A percentile compares a stretch with the other conserved stretches of the same genome.
These are phyloP conservation scores for Eolophus roseicapilla DNA, from an alignment of 2,113 vertebrate genomes.

Conservation along the genomic window DNA sequence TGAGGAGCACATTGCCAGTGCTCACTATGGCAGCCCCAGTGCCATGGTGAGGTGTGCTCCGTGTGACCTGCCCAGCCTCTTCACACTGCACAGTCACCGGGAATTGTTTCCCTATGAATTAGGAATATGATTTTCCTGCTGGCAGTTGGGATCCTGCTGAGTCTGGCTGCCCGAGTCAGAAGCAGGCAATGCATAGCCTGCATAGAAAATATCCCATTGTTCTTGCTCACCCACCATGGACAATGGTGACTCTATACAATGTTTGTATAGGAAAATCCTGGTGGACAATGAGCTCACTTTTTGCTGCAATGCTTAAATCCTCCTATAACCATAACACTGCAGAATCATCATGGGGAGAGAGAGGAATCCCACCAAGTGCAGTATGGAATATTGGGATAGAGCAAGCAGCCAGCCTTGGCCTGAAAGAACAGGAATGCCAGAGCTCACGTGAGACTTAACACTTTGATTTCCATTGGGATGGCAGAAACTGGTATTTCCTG, in stretches of 20 bases:
- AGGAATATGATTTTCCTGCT: background rate
- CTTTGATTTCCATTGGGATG: background rate
- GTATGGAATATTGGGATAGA: fast-evolving
- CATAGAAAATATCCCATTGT: background rate
- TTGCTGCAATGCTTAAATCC: background rate
- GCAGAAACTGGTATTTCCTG: background rate
- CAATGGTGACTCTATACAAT: background rate
- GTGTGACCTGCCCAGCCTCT: background rate
- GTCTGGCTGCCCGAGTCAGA: background rate
- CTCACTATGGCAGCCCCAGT: background rate
- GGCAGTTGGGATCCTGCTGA: background rate
- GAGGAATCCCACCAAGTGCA: background rate
- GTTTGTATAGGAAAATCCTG: background rate
- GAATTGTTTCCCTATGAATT: background rate
- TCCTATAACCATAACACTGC: background rate
- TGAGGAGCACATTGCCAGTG: background rate
- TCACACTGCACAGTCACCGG: background rate
- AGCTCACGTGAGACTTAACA: fast-evolving
- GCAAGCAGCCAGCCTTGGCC: background rate
- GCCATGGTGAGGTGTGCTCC: background rate
- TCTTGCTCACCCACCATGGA: background rate
- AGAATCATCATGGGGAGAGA: background rate
- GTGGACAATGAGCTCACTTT: background rate
- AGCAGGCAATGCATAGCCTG: background rate
- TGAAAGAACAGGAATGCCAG: background rate